phyloP scores from a whole-genome alignment of 2,797 vertebrate species.

The Rhabdophis nuchalis region DNA sequence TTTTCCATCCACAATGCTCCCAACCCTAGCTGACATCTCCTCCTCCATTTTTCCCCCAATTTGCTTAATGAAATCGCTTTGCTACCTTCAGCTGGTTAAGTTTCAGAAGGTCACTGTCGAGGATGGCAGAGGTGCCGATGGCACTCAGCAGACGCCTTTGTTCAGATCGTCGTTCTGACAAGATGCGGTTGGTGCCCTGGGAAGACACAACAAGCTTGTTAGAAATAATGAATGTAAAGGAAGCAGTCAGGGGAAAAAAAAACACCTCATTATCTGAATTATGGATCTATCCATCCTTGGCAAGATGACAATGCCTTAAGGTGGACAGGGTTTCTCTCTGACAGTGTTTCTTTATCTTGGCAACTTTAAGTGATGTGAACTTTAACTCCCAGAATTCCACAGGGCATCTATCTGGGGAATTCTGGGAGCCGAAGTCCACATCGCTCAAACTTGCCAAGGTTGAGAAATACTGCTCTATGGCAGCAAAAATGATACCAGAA shows the following conservation, averaged over 20 bases:
- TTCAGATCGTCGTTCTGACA: constrained; percentile 88
- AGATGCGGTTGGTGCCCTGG: constrained; percentile 82
- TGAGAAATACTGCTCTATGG: not conserved
- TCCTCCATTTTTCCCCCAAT: not conserved
- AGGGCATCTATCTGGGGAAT: not conserved
- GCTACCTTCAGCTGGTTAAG: constrained; percentile 91
- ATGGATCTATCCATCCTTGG: not conserved
- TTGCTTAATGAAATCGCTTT: not conserved
- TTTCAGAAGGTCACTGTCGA: constrained; percentile 90
- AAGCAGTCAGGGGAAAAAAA: not conserved
- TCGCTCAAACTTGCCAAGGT: not conserved
- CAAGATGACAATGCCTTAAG: not conserved
- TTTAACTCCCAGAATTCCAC: not conserved
- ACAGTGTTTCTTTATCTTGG: not conserved
- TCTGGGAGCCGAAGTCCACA: not conserved
- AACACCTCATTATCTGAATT: not conserved
- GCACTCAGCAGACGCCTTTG: constrained; percentile 88
- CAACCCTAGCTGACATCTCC: not conserved
- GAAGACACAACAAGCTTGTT: not conserved
- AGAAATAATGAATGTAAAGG: not conserved
- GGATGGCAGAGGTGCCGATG: constrained; percentile 82
- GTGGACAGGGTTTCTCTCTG: not conserved
- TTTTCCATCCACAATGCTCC: not conserved
- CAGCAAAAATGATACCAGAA: not conserved
- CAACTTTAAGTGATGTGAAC: not conserved